Evolutionary conservation across 2,888 invertebrate species (phyloP).

Genomic region (Amiota communis): DNA sequence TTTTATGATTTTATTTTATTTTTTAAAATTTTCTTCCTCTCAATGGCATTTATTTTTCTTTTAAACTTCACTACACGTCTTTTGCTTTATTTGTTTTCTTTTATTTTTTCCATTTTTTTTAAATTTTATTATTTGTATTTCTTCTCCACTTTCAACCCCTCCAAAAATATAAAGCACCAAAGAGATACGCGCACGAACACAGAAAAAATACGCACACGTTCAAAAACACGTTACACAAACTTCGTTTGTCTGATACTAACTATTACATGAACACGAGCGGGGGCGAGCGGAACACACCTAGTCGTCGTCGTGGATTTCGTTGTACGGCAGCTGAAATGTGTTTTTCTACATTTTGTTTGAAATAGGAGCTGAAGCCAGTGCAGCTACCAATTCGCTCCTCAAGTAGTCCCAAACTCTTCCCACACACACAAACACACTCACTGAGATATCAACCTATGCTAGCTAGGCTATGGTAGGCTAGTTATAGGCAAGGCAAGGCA

Average conservation of each 20-base stretch:
- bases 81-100: constrained; percentile 16
- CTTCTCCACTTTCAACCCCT: neutral
- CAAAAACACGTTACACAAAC: constrained; percentile 33
- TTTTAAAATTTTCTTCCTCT: constrained; percentile 1
- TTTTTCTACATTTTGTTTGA: constrained; percentile 73
- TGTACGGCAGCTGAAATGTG: constrained; percentile 70
- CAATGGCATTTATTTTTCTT: constrained; percentile 1
- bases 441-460: constrained; percentile 12
- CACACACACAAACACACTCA: constrained; percentile 57
- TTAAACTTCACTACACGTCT: constrained; percentile 10
- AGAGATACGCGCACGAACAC: constrained; percentile 40
- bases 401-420: constrained; percentile 74
- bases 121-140: neutral
- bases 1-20: neutral
- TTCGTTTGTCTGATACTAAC: constrained; percentile 34
- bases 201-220: constrained; percentile 28
- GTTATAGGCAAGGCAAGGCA: constrained; percentile 43
- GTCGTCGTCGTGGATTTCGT: constrained; percentile 14
- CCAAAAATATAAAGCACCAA: constrained; percentile 11
- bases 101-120: neutral
- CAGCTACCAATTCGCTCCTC: constrained; percentile 74
- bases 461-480: constrained; percentile 10
- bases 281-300: constrained; percentile 1
- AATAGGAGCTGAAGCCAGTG: constrained; percentile 74
- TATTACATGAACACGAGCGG: constrained; percentile 44